phyloP scores from a whole-genome alignment of 2,113 vertebrate species.

The Pogonocichla stellata region DNA sequence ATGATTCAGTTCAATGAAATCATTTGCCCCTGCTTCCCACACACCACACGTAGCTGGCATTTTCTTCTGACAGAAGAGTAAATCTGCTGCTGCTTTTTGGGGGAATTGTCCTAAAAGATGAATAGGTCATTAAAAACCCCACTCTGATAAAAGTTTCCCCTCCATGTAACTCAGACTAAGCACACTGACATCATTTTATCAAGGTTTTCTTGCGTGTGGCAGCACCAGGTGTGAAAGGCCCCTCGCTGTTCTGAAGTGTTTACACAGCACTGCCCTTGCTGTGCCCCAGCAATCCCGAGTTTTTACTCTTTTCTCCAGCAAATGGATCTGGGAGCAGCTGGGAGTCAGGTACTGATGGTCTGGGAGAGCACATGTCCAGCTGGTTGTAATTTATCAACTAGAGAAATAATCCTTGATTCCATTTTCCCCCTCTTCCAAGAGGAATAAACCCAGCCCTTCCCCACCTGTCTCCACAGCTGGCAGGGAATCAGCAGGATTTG shows the following conservation, averaged over 20 bases:
- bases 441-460: neutral
- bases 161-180: neutral
- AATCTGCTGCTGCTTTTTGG: neutral
- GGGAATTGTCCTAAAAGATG: neutral
- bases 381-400: neutral
- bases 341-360: fast-evolving
- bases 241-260: neutral
- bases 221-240: neutral
- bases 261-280: fast-evolving
- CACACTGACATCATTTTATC: neutral
- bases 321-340: neutral
- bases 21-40: neutral
- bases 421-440: neutral
- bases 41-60: neutral
- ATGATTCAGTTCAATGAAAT: neutral
- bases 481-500: neutral
- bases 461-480: neutral
- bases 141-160: neutral
- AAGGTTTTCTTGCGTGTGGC: fast-evolving
- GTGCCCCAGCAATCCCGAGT: neutral
- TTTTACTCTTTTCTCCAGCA: neutral
- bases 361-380: fast-evolving
- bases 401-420: neutral
- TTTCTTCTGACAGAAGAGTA: neutral
- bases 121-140: fast-evolving